Conservation (phyloP, 1,140 invertebrate genomes). For the Trypoxylus dichotomus region DNA sequence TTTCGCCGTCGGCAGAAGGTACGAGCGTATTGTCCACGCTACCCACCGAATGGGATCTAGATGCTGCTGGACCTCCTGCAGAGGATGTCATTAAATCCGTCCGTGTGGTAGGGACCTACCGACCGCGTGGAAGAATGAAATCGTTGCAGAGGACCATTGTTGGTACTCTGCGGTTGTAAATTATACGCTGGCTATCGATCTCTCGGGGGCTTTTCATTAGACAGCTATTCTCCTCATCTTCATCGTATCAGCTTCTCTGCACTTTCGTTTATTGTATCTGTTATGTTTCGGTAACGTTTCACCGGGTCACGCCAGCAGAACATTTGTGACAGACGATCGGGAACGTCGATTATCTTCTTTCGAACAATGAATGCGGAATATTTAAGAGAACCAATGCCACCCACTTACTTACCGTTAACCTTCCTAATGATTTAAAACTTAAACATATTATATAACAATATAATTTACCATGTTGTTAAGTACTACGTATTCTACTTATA, state of each 20-base stretch:
- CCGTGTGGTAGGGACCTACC: background rate
- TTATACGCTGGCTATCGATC: slow-evolving; percentile 13
- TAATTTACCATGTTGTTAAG: too few species aligned
- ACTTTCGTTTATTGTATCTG: background rate
- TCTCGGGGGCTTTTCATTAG: slow-evolving; percentile 12
- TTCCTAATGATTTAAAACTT: too few species aligned
- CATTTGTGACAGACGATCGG: background rate
- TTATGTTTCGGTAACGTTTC: background rate
- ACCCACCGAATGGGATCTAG: background rate
- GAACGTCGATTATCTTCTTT: background rate
- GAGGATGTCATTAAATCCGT: slow-evolving; percentile 7
- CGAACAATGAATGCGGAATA: too few species aligned
- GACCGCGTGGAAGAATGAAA: slow-evolving; percentile 1
- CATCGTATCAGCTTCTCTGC: background rate
- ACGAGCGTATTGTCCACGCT: background rate
- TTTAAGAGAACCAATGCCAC: too few species aligned
- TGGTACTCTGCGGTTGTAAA: slow-evolving; percentile 15
- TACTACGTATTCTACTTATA: too few species aligned
- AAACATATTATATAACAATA: too few species aligned
- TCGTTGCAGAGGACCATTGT: background rate
- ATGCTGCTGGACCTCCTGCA: slow-evolving; percentile 11
- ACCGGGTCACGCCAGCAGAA: background rate
- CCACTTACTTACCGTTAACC: too few species aligned
- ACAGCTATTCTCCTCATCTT: background rate
- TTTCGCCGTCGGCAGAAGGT: background rate